Evolutionary conservation across 35 echinoderm and acorn worm genomes (phyloP).

Genomic region (Acanthaster planci): DNA sequence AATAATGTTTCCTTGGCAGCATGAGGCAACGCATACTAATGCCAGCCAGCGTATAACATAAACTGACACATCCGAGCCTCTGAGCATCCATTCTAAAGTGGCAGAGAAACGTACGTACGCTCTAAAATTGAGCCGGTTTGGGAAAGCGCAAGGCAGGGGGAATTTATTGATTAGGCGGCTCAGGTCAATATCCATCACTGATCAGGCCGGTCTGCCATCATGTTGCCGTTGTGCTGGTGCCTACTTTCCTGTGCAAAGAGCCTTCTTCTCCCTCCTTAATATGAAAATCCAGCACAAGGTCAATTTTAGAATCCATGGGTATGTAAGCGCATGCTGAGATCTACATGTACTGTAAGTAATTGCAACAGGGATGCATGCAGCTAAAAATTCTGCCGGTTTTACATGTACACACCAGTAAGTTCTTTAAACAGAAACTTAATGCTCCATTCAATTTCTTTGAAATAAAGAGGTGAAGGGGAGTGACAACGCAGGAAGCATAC

Average conservation of each 20-base stretch:
- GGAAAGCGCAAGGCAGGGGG: not conserved
- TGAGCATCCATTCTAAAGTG: conserved; percentile 12
- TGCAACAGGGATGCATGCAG: no score
- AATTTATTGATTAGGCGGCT: conserved; percentile 8
- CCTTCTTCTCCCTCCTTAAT: not conserved
- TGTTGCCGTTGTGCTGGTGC: not conserved
- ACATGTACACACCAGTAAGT: no score
- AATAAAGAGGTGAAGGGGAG: no score
- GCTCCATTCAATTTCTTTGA: no score
- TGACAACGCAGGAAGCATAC: no score
- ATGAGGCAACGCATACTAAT: not conserved
- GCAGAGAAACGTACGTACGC: not conserved
- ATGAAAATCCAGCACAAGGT: conserved; percentile 3
- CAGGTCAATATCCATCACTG: not conserved
- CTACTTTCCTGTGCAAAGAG: not conserved
- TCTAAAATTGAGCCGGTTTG: conserved; percentile 6
- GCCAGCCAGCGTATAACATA: not conserved
- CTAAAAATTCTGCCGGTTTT: no score
- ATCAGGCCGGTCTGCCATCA: not conserved
- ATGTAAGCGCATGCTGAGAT: not conserved
- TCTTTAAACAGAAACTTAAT: no score
- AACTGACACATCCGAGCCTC: not conserved
- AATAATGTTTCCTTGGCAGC: not conserved
- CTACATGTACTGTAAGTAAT: no score
- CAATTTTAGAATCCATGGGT: conserved; percentile 22